Evolutionary conservation across 2,113 vertebrate species (phyloP), one percentile per base, ranked within the genome.

Genomic region (Redunca redunca): DNA sequence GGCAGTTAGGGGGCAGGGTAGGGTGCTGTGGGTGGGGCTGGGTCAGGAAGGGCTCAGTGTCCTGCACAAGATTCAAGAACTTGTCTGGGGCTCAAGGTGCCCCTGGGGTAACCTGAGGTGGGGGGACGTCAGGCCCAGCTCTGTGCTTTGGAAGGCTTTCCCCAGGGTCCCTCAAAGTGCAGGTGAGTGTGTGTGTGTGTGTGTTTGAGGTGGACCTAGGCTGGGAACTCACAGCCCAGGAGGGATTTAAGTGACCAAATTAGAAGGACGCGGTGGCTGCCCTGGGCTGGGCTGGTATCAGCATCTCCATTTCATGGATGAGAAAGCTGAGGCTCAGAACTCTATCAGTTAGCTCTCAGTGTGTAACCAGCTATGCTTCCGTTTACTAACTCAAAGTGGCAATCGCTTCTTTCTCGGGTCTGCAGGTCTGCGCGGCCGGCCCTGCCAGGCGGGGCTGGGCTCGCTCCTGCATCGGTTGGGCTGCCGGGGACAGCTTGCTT

Each of bases 391-490:
- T 7, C 2, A 11, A 14, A 71, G 25, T 2, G 11, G 17, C 36
- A 4, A 2, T 17, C 0, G 0, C 7, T 19, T 23, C 3, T 25
- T 52, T 17, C n/a, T 23, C 60, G 64, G 23, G 25, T 40, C 74
- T 53, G 2, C 8, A 2, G 23, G 9, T 33, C 71, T 57, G 57
- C 7, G 1, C 1, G 17, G 36, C 36, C 0, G 9, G 12, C 53
- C 40, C 55, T 40, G 67, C 16, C 19, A 25, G 12, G 33, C 46
- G 30, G 15, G n/a, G 46, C 46, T 21, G 53, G 80, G 50, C 17
- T 50, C 3, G 0, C 17, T 50, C 28, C 50, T 17, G 48, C 3
- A 0, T 14, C 0, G 1, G n/a, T 30, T 6, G 2, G 67, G n/a
- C n/a, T 40, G 19, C 86, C 0, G 12, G 46, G 25, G 25, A 33